Evolutionary conservation across 2,797 vertebrate species (phyloP).

Genomic region (Spatula clypeata): DNA sequence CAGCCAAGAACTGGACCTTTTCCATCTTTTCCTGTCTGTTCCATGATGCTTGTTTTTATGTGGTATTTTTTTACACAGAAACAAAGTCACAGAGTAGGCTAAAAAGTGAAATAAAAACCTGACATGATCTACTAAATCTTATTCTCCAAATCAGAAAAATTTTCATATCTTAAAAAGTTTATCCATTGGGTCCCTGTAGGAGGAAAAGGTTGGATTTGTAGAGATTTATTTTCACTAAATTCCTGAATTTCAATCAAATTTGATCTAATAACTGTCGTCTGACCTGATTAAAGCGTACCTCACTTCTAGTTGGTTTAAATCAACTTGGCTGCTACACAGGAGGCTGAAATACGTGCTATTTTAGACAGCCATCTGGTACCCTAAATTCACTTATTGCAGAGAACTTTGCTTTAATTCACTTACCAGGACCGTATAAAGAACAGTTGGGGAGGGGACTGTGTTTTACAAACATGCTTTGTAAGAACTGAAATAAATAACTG

Average conservation of each 20-base stretch:
- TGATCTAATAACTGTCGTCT: conserved; percentile 68
- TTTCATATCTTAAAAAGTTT: conserved; percentile 38
- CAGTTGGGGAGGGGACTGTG: background rate
- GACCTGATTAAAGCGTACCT: conserved; percentile 72
- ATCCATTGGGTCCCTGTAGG: background rate
- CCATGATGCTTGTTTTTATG: background rate
- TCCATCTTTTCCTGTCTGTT: background rate
- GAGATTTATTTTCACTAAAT: conserved; percentile 50
- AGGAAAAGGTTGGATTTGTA: background rate
- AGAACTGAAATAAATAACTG: background rate
- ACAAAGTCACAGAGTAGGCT: conserved; percentile 6
- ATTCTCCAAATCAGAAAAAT: conserved; percentile 27
- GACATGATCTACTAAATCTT: conserved; percentile 51
- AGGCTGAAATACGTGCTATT: conserved; percentile 64
- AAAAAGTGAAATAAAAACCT: conserved; percentile 49
- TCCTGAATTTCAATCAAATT: conserved; percentile 58
- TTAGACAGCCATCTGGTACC: conserved; percentile 73
- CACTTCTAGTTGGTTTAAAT: conserved; percentile 71
- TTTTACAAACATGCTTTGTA: background rate
- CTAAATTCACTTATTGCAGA: conserved; percentile 69
- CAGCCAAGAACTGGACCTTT: background rate
- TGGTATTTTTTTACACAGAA: background rate
- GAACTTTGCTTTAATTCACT: conserved; percentile 68
- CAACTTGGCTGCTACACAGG: conserved; percentile 58
- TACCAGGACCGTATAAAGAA: conserved; percentile 24